Base-by-base conservation (phyloP, 2,797 vertebrate genomes). In the Graptemys geographica region DNA sequence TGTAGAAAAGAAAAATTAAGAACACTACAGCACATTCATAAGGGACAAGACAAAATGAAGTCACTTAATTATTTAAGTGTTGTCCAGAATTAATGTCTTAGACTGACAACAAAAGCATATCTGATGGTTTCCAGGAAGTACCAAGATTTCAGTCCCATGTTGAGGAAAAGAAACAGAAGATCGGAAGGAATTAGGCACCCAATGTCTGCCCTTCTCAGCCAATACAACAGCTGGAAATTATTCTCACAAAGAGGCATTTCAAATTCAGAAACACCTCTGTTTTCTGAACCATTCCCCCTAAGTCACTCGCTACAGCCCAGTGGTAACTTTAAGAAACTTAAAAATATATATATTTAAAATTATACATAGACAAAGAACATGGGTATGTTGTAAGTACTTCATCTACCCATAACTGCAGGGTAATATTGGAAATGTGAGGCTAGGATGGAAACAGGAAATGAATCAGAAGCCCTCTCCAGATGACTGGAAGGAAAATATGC, bases 151-250 rank as follows among this genome's bases (percentile, higher is more conserved):
- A 89, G 84, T 2, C n/a, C 10, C 12, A 87, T 47, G 7, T 16
- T 76, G 25, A 76, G 25, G 72, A 41, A 86, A 55, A 84, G n/a
- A 83, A n/a, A 78, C 0, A 31, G 47, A 91, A 91, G 23, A 78
- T n/a, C 10, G 33, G n/a, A 88, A 90, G n/a, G 0, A 89, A 62
- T 25, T 5, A 11, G 6, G 15, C 47, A 31, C 0, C 0, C 33
- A 37, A 88, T 19, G 23, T 49, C 41, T 93, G 79, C 47, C 19
- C 51, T 31, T 25, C 27, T 41, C 27, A 44, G 1, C 5, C 23
- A 72, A 23, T 28, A 44, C 25, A 76, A 33, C 5, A 78, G 31
- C 83, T 23, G 4, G 83, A 95, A 83, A 31, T n/a, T 4, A 84
- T 76, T 28, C 41, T 76, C 25, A 27, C 44, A 76, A 76, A 76